Base-by-base conservation (phyloP, 1,140 invertebrate genomes). In the Trichogramma pretiosum region DNA sequence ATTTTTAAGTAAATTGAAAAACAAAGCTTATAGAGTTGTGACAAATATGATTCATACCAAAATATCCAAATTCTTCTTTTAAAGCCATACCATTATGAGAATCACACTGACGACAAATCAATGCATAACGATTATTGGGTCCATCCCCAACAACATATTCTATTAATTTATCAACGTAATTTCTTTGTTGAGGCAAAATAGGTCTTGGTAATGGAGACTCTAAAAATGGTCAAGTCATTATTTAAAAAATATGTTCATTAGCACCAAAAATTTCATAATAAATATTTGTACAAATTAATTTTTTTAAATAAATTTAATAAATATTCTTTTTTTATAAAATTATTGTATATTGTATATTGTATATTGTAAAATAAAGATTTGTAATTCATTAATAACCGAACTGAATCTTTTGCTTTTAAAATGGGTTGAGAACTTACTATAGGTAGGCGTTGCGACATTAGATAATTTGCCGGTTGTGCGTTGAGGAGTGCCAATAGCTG, bases 51-150 rank as follows among this genome's bases (percentile, higher is more conserved):
- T 48, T 42, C 67, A 75, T 70, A 85, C 84, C 79, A 48, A 93
- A 76, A 73, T 87, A 97, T 64, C 95, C 92, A 74, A 94, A 98
- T 63, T 98, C 96, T 68, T 98, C 94, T 62, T 84, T 82, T 5
- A 96, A 76, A 14, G 93, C 89, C 93, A 99, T 97, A 54, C 96
- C 95, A 74, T 99, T 98, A 65, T 98, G 95, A 10, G 83, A 83
- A 48, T 78, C 78, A 67, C 96, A 99, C 49, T 87, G 76, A 23
- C 77, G 77, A 72, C 96, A 99, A 62, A 99, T 94, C 39, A 99
- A 77, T 28, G 93, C 95, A 70, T 87, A 97, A 54, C 93, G 79
- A 75, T 95, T 91, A 48, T 83, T 82, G 38, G 94, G 93, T 18
- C 93, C 94, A 75, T 99, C 95, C 26, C 92, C 94, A 16, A 98